Base-by-base conservation (phyloP, 1,140 invertebrate genomes). In the Belonocnema kinseyi region DNA sequence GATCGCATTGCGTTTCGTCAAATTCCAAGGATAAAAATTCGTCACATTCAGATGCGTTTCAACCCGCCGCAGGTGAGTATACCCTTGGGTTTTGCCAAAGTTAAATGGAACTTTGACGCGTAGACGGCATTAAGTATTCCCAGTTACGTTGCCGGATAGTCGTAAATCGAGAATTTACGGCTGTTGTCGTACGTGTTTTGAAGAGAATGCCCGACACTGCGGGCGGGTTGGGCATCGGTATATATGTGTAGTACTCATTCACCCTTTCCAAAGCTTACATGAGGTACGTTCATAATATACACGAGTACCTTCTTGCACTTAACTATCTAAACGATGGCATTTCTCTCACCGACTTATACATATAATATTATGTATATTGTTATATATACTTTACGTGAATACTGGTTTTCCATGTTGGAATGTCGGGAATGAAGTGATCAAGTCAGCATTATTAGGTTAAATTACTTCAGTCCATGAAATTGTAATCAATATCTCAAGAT, bases 141-240 rank as follows among this genome's bases (percentile, higher is more conserved):
- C 72, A 79, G 75, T 80, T 76, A 81, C 73, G 73, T 77, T 76
- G 71, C 77, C 77, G 80, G 70, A 77, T 77, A 80, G 80, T 80
- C 79, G 80, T 84, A 83, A 85, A 80, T 82, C 75, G 79, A 81
- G 76, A 81, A 85, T 85, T 85, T 85, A 85, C 82, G 81, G 79
- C 77, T 79, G 77, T 80, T 78, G 78, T 82, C 81, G 77, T 82
- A 84, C 81, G 81, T 84, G 77, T 80, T 71, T 77, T 78, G 73
- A 80, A 77, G 73, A 76, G 78, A 83, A 83, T 77, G 79, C 71
- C 78, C 79, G 80, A 66, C 61, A 66, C 61, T 66, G 61, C 61
- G 61, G 61, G 33, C 40, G 26, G 61, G 58, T 11, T 5, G 61
- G 16, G 40, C 40, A 66, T 66, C 61, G 40, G n/a, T 66, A 33